phyloP scores from a whole-genome alignment of 2,113 vertebrate genomes.

The Peromyscus californicus region DNA sequence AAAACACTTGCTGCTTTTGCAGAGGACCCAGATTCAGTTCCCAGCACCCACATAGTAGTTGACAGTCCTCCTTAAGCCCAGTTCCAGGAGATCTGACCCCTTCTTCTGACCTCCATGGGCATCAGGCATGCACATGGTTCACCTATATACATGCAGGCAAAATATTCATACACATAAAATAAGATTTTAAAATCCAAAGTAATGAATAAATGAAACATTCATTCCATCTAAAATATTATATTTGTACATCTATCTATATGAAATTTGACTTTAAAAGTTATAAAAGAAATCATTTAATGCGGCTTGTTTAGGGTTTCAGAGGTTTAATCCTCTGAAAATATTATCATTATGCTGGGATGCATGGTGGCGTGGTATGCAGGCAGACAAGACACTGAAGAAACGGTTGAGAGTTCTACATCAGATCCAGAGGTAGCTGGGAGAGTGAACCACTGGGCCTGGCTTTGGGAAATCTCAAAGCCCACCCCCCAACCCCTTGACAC shows the following conservation, averaged over 20 bases:
- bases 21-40: not conserved
- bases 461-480: not conserved
- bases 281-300: not conserved
- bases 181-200: not conserved
- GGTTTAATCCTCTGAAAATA: not conserved
- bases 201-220: not conserved
- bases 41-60: not conserved
- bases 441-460: not conserved
- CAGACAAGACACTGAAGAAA: not conserved
- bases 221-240: not conserved
- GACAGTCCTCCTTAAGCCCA: not conserved
- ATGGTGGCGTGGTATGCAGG: not conserved
- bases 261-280: not conserved
- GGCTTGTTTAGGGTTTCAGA: not conserved
- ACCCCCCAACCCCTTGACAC: not conserved
- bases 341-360: not conserved
- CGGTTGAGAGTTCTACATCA: not conserved
- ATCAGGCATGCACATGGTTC: not conserved
- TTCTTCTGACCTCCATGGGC: not conserved
- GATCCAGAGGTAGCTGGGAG: not conserved
- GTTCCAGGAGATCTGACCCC: not conserved
- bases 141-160: not conserved
- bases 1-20: not conserved
- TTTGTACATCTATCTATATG: not conserved
- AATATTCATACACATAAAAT: not conserved